Conservation (phyloP, 2,113 vertebrate species). For the Eubucco bourcierii region DNA sequence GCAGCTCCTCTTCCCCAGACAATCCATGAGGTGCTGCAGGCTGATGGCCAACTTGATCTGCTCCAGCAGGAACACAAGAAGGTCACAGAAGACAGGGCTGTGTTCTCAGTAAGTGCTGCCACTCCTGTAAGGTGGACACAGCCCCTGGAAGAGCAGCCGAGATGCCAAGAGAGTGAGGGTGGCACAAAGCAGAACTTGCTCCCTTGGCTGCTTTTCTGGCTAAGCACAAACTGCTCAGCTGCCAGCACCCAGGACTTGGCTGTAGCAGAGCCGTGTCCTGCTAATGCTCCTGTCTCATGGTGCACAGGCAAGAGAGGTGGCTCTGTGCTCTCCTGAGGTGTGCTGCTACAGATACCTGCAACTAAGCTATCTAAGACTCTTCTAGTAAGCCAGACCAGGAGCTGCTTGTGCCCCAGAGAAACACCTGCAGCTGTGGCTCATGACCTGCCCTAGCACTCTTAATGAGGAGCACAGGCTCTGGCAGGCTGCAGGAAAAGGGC, state of each 20-base stretch:
- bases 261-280: not conserved
- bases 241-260: not conserved
- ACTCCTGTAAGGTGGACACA: not conserved
- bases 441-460: not conserved
- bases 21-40: not conserved
- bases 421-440: not conserved
- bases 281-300: not conserved
- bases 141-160: not conserved
- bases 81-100: accelerated
- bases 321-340: not conserved
- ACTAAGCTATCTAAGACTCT: constrained; percentile 6
- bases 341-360: not conserved
- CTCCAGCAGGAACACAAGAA: not conserved
- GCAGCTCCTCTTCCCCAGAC: not conserved
- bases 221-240: not conserved
- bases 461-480: not conserved
- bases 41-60: not conserved
- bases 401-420: not conserved
- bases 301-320: not conserved
- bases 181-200: not conserved
- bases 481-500: not conserved
- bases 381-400: constrained; percentile 5
- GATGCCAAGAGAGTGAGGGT: not conserved
- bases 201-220: not conserved
- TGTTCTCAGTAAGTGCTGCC: not conserved